phyloP scores from a whole-genome alignment of 2,113 vertebrate species.

The Serilophus lunatus region DNA sequence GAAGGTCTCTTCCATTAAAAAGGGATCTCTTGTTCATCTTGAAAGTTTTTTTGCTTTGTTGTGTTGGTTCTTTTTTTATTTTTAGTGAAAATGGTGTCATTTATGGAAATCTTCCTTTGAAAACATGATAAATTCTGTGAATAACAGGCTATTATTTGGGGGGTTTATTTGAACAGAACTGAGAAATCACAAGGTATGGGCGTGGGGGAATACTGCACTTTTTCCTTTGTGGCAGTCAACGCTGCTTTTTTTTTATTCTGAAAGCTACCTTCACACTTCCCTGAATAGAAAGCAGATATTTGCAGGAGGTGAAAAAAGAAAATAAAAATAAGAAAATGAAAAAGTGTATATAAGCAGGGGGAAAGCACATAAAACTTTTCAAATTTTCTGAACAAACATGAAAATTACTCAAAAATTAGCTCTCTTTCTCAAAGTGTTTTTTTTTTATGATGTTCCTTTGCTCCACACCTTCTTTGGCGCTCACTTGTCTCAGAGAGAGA shows the following conservation, averaged over 20 bases:
- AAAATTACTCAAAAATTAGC: neutral
- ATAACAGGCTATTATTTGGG: neutral
- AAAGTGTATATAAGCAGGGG: neutral
- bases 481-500: neutral
- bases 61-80: neutral
- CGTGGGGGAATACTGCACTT: neutral
- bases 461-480: neutral
- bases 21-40: neutral
- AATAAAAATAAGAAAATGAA: neutral
- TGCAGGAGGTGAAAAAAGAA: neutral
- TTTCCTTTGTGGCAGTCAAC: neutral
- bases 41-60: neutral
- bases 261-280: neutral
- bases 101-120: neutral
- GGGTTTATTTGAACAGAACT: neutral
- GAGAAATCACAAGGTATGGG: neutral
- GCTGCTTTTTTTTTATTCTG: neutral
- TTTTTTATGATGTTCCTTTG: neutral
- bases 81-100: neutral
- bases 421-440: neutral
- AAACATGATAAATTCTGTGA: neutral
- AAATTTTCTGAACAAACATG: neutral
- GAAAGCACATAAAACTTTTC: neutral
- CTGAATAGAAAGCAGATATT: neutral
- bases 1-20: neutral